A percentile compares a stretch with the other conserved stretches of the same genome.
phyloP scores from a whole-genome alignment of 1,140 invertebrate species.

The Ceratina calcarata region DNA sequence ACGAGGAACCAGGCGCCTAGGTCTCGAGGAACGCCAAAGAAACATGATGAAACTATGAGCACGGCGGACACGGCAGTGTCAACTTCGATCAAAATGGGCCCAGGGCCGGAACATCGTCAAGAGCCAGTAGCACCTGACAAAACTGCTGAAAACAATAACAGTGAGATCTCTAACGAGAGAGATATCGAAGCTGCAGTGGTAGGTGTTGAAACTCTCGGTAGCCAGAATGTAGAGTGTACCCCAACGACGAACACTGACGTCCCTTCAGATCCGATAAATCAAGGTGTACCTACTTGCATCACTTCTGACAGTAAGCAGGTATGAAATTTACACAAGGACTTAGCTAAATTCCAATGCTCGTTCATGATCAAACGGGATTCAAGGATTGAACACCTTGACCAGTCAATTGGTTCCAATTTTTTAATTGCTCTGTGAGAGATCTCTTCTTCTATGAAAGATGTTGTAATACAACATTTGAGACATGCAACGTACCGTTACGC shows the following conservation, averaged over 20 bases:
- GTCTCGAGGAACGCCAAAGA: constrained; percentile 42
- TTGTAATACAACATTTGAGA: no score
- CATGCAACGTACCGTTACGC: no score
- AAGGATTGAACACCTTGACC: no score
- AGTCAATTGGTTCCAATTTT: no score
- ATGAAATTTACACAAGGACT: constrained; percentile 37
- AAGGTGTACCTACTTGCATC: constrained; percentile 37
- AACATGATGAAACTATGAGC: constrained; percentile 62
- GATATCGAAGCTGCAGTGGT: constrained; percentile 39
- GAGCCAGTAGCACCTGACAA: constrained; percentile 86
- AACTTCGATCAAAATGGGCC: constrained; percentile 84
- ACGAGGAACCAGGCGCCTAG: background rate
- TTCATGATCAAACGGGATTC: no score
- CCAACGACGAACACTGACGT: constrained; percentile 43
- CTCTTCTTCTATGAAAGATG: no score
- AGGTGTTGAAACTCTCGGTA: constrained; percentile 31
- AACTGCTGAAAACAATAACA: constrained; percentile 75
- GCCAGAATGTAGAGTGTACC: constrained; percentile 49
- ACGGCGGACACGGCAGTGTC: constrained; percentile 69
- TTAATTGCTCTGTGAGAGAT: no score
- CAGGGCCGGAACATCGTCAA: constrained; percentile 86
- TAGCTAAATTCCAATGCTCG: background rate
- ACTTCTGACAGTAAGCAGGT: constrained; percentile 62
- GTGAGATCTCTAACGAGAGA: constrained; percentile 36
- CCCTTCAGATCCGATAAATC: constrained; percentile 39